Evolutionary conservation across 1,140 invertebrate species (phyloP), one percentile per base, ranked within the genome.

Genomic region (Leptinotarsa undecemlineata): DNA sequence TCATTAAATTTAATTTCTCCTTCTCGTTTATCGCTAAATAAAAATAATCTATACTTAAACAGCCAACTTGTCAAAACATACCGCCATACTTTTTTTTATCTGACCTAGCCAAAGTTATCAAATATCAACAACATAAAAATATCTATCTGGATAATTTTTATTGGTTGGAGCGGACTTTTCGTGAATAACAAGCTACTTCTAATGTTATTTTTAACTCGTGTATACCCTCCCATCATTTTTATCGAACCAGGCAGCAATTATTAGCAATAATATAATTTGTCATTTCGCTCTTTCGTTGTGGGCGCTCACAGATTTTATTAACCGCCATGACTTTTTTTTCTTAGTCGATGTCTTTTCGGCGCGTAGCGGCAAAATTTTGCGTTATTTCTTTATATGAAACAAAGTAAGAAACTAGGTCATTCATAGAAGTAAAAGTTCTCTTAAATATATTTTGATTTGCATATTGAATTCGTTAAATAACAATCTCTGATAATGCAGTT

Each of bases 31-130:
- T 57, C 6, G 15, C 1, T 1, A 57, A 64, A 20, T 64, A 64
- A 64, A 64, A 64, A 64, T 21, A 13, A 64, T 64, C 63, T 64
- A 64, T 64, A 64, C 26, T 23, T 20, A 33, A 21, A 64, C 4
- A 23, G 17, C 15, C 20, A 61, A 15, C n/a, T 68, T 19, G 20
- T 64, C 23, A 68, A 68, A 48, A 68, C 23, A n/a, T 8, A n/a
- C 67, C 17, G 67, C 67, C 67, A 68, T 68, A 68, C 26, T 68
- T 68, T 68, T 23, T 42, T 68, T 68, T 48, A 68, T 68, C 42
- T 68, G 67, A 68, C 67, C 67, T 68, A 68, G 42, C 67, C 23
- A 68, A 68, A 68, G 67, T 68, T 68, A 68, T 68, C 67, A 48
- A 68, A 47, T 68, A 68, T 47, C 63, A 68, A 68, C 67, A 48